phyloP scores from a whole-genome alignment of 2,797 vertebrate genomes.

The Liasis olivaceus region DNA sequence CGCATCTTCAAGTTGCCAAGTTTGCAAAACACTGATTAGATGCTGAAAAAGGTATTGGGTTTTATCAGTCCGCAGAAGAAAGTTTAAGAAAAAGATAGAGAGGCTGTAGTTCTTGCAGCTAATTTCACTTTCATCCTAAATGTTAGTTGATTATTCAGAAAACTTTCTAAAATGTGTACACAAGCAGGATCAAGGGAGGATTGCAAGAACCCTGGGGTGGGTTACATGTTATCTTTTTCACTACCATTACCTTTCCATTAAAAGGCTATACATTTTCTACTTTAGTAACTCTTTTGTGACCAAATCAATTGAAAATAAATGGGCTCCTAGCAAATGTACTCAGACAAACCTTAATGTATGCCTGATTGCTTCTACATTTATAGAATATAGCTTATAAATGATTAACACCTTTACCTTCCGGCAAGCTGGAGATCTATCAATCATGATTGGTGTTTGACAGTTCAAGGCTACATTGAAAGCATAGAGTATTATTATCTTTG shows the following conservation, averaged over 20 bases:
- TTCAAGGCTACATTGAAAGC: constrained; percentile 35
- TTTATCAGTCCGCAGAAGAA: not conserved
- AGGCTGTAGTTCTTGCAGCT: constrained; percentile 14
- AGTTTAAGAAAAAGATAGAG: not conserved
- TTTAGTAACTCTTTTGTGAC: constrained; percentile 53
- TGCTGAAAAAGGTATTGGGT: not conserved
- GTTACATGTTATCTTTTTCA: constrained; percentile 9
- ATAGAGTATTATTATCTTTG: constrained; percentile 28
- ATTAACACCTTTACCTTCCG: constrained; percentile 70
- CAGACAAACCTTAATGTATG: constrained; percentile 72
- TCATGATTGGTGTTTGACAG: constrained; percentile 63
- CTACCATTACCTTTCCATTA: not conserved
- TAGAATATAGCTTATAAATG: constrained; percentile 72
- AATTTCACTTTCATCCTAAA: constrained; percentile 9
- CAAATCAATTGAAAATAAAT: constrained; percentile 75
- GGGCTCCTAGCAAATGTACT: constrained; percentile 70
- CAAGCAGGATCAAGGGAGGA: constrained; percentile 4
- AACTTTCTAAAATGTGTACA: not conserved
- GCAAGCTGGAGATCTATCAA: constrained; percentile 56
- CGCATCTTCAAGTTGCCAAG: no score
- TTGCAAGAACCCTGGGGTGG: not conserved
- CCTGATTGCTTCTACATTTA: constrained; percentile 75
- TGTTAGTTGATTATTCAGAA: not conserved
- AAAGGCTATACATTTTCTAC: constrained; percentile 50
- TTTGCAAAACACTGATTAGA: not conserved